These are phyloP conservation scores for Lithophane socia DNA, from an alignment of 2,888 invertebrate genomes.

Conservation along the genomic window DNA sequence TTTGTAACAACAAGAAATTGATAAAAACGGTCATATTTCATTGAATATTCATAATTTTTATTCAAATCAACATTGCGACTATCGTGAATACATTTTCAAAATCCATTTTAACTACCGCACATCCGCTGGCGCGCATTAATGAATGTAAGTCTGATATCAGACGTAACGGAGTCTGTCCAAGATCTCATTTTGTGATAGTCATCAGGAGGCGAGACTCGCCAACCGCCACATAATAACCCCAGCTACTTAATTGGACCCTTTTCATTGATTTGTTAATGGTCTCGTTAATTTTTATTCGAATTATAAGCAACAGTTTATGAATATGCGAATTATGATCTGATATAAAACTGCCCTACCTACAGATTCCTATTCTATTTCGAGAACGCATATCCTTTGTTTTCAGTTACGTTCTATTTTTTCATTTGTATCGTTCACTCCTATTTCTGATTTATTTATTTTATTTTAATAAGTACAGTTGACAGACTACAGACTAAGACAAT, in stretches of 20 bases:
- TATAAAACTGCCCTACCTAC: conserved; percentile 60
- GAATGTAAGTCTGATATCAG: conserved; percentile 69
- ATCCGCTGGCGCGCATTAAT: conserved; percentile 64
- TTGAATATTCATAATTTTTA: conserved; percentile 30
- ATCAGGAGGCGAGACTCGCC: conserved; percentile 76
- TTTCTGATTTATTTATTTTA: too few relatives aligned
- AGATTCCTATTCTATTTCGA: conserved; percentile 49
- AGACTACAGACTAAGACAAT: too few relatives aligned
- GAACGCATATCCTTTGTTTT: conserved; percentile 15
- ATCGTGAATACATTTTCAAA: conserved; percentile 58
- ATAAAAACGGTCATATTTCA: conserved; percentile 26
- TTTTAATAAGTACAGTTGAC: too few relatives aligned
- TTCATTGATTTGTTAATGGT: conserved; percentile 87
- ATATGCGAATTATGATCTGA: conserved; percentile 74
- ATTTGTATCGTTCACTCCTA: conserved; percentile 6
- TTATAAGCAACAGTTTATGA: conserved; percentile 75
- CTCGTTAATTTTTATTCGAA: conserved; percentile 81
- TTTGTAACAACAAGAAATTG: conserved; percentile 29
- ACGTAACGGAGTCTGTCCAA: conserved; percentile 74
- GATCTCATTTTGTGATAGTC: conserved; percentile 86
- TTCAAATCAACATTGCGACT: conserved; percentile 44
- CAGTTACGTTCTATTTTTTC: background rate
- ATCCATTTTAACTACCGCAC: conserved; percentile 61
- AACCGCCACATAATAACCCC: conserved; percentile 79
- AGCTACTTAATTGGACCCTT: conserved; percentile 83